Evolutionary conservation across 2,113 vertebrate genomes (phyloP).

Genomic region (Vireo altiloquus): DNA sequence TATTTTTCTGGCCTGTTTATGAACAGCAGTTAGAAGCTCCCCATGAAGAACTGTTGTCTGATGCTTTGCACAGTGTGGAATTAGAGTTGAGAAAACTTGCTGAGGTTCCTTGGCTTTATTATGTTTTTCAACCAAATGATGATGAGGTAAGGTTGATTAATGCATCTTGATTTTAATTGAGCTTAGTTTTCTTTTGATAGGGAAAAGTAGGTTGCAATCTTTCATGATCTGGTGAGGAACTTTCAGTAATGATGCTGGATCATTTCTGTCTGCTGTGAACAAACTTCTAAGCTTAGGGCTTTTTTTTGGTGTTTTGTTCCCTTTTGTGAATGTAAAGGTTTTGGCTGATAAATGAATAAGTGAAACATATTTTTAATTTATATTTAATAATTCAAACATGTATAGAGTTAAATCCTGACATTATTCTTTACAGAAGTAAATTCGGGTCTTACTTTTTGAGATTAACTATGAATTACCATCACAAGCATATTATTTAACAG

Average conservation of each 20-base stretch:
- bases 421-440: neutral
- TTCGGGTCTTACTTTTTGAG: neutral
- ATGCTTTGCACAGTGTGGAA: slow-evolving; percentile 87
- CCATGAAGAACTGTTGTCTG: slow-evolving; percentile 89
- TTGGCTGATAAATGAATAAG: neutral
- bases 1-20: neutral
- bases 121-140: slow-evolving; percentile 90
- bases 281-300: neutral
- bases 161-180: neutral
- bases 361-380: neutral
- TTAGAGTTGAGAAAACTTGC: slow-evolving; percentile 87
- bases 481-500: neutral
- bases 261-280: neutral
- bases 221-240: neutral
- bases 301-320: neutral
- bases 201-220: neutral
- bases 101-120: slow-evolving; percentile 94
- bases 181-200: neutral
- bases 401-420: neutral
- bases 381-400: neutral
- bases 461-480: neutral
- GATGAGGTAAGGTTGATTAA: slow-evolving; percentile 82
- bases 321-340: neutral
- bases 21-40: slow-evolving; percentile 89
- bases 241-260: neutral